These are phyloP conservation scores for Lasiurus borealis DNA, from an alignment of 2,113 vertebrate genomes.

Conservation along the genomic window DNA sequence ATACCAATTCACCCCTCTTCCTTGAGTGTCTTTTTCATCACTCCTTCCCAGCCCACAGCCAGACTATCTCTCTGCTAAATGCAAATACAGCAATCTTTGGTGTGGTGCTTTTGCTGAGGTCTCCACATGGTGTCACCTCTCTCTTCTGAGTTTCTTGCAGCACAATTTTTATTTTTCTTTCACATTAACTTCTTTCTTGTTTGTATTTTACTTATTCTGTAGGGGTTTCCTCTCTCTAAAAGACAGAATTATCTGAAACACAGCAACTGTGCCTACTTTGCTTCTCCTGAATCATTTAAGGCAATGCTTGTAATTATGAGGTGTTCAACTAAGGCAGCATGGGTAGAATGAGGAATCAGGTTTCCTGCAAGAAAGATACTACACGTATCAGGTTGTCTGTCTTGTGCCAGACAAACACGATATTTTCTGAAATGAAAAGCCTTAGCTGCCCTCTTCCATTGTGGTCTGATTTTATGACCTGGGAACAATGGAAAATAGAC, in stretches of 20 bases:
- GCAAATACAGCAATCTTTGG: background rate
- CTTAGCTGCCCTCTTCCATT: background rate
- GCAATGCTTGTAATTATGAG: background rate
- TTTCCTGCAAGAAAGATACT: background rate
- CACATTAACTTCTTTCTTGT: background rate
- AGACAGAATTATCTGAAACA: background rate
- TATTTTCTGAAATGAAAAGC: background rate
- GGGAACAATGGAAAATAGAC: constrained; percentile 59
- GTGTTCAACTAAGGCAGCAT: background rate
- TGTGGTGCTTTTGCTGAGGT: background rate
- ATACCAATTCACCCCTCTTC: background rate
- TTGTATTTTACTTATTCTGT: background rate
- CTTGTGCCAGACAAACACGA: constrained; percentile 4
- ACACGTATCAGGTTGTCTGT: background rate
- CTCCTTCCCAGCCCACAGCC: background rate
- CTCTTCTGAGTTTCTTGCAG: background rate
- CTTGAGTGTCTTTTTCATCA: background rate
- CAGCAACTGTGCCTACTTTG: background rate
- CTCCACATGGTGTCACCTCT: background rate
- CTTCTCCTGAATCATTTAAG: background rate
- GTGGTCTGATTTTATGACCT: constrained; percentile 46
- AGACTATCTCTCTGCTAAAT: background rate
- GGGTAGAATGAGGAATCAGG: background rate
- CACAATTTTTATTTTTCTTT: background rate
- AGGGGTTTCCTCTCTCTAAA: background rate